Percentiles rank a stretch among this genome's conserved stretches.
Evolutionary conservation across 2,888 invertebrate species (phyloP).

Genomic region (Hemithea aestivaria): DNA sequence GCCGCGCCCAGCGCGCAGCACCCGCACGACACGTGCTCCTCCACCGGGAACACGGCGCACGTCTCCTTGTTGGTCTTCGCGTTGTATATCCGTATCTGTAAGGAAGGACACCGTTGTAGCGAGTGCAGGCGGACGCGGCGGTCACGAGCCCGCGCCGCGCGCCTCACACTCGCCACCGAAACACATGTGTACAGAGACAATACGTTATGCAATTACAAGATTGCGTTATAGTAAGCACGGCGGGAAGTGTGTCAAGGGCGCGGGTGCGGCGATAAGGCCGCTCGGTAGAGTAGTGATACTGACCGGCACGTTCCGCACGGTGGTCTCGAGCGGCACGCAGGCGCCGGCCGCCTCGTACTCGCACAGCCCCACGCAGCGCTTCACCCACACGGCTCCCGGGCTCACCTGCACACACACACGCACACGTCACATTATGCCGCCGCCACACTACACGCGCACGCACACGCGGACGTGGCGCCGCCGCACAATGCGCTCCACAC

Average conservation of each 20-base stretch:
- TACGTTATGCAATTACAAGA: too few species aligned
- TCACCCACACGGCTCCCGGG: slow-evolving; percentile 68
- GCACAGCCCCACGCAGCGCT: slow-evolving; percentile 67
- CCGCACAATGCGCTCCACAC: slow-evolving; percentile 32
- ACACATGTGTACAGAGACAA: too few species aligned
- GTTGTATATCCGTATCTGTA: slow-evolving; percentile 63
- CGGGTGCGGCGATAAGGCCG: slow-evolving; percentile 46
- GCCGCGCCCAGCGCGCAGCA: slow-evolving; percentile 53
- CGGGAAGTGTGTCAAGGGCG: slow-evolving; percentile 70
- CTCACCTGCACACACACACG: slow-evolving; percentile 62
- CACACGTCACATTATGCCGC: slow-evolving; percentile 26
- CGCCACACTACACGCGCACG: too few species aligned
- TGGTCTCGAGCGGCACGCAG: slow-evolving; percentile 52
- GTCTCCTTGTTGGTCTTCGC: slow-evolving; percentile 59
- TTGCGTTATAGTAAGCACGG: too few species aligned
- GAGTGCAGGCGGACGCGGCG: too few species aligned
- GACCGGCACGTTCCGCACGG: slow-evolving; percentile 57
- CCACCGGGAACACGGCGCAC: slow-evolving; percentile 58
- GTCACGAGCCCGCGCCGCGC: too few species aligned
- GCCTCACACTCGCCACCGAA: too few species aligned
- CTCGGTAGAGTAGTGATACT: slow-evolving; percentile 31
- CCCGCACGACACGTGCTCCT: slow-evolving; percentile 61
- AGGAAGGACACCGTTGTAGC: too few species aligned
- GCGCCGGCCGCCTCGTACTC: slow-evolving; percentile 52
- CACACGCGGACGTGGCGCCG: too few species aligned